phyloP scores from a whole-genome alignment of 2,888 invertebrate genomes.

The Lasioglossum oenotherae region DNA sequence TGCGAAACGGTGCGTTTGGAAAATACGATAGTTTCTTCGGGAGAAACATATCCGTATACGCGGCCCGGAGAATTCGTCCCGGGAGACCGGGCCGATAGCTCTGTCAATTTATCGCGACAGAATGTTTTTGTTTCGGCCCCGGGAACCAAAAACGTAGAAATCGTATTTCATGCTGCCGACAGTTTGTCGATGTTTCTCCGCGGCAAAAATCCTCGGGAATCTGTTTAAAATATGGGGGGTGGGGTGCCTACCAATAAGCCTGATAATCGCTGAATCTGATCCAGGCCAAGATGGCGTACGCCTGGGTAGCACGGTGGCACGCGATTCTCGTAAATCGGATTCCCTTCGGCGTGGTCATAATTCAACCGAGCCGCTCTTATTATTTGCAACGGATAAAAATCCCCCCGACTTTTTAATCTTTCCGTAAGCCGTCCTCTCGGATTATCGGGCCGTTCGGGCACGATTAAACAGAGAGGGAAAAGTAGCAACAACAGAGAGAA shows the following conservation, averaged over 20 bases:
- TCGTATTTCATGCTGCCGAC: neutral
- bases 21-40: neutral
- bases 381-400: conserved; percentile 1
- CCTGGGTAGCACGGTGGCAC: neutral
- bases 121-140: neutral
- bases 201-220: neutral
- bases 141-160: neutral
- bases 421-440: neutral
- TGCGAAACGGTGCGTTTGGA: neutral
- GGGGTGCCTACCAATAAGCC: neutral
- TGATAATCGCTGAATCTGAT: neutral
- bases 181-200: neutral
- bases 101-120: neutral
- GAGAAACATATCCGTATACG: neutral
- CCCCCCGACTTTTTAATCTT: conserved; percentile 2
- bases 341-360: neutral
- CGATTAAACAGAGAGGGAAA: neutral
- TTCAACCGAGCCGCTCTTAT: neutral
- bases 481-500: neutral
- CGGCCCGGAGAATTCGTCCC: neutral
- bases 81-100: neutral
- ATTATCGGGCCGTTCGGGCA: neutral
- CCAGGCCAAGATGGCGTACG: neutral
- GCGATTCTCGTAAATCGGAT: neutral
- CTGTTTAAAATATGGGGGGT: neutral